Base-by-base conservation (phyloP, 2,888 invertebrate genomes). In the Drosophila affinis region DNA sequence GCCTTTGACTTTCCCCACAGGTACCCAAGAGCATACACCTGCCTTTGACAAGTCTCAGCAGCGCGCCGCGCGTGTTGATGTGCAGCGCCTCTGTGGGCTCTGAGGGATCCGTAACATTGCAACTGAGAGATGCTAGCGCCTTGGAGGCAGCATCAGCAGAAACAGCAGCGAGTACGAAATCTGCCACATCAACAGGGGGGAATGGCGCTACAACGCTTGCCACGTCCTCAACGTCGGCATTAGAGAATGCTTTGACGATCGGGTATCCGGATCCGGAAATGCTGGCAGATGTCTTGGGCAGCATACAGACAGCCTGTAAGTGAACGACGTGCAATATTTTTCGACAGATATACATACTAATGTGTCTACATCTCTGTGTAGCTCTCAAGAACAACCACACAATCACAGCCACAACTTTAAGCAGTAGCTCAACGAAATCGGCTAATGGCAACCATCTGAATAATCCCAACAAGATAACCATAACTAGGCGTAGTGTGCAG, bases 201-300 rank as follows among this genome's bases (percentile, higher is more conserved):
- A 85, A 85, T 81, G 71, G 75, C 79, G 69, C 65, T 72, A 73
- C 78, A 49, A 53, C 74, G 29, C 51, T 75, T 57, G 75, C 76
- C 53, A 48, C 76, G 29, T 61, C 72, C 12, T 62, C 76, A 67
- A 56, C 79, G 69, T 73, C 89, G 58, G 72, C 89, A 76, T 77
- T 92, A 77, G 95, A 95, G 81, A 94, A 95, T 83, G 94, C 94
- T 64, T 94, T 96, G 74, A 95, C 95, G 81, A 91, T 91, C 89
- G 95, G 95, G 78, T 95, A 95, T 92, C 95, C 95, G 90, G 96
- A 96, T 92, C 94, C 95, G 32, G 95, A 95, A 88, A 94, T 96
- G 90, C 93, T 96, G 64, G 95, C 95, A 54, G 96, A 96, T 91
- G 93, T 96, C 88, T 93, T 96, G 78, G 94, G 95, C 79, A 94